Evolutionary conservation across 2,888 invertebrate genomes (phyloP), one percentile per base, ranked within the genome.

Genomic region (Ernsta delagoae): DNA sequence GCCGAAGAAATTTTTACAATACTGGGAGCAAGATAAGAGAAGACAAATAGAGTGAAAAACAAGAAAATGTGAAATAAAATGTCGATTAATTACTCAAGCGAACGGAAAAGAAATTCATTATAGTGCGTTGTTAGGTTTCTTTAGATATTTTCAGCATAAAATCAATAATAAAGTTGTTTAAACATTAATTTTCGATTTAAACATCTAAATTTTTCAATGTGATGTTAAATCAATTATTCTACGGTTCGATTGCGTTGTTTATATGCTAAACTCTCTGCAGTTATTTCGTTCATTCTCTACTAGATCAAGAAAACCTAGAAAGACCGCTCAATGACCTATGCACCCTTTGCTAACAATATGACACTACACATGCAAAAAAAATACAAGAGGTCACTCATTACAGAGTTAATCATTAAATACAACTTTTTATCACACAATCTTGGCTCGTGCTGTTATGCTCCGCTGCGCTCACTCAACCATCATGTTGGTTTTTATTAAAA

Each of bases 401-500:
- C 8, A n/a, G 8, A 48, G 48, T 12, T 45, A 11, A 1, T 12
- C 3, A 48, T 48, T 12, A 6, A 48, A 12, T 48, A 5, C 48
- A 48, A 48, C 24, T 24, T 24, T 24, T 24, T 24, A 12, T 48
- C 48, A 12, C 48, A 43, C 43, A 43, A 12, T 12, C 48, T 12
- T 48, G 48, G 4, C 48, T 6, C 48, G 48, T 48, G 48, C 48
- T n/a, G 48, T 48, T 1, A 48, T 12, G 48, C 48, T 48, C 48
- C 12, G 48, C 6, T 65, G 65, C 34, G 5, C 24, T 57, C 24
- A 24, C 16, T 56, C 24, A 57, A 64, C 12, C 41, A 64, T 65
- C 45, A 65, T 59, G 39, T 45, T 48, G 7, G 60, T 39, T 65
- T 48, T 65, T 59, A 59, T 48, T 65, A 59, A 50, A 24, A 34